Evolutionary conservation across 2,113 vertebrate species (phyloP), one percentile per base, ranked within the genome.

Genomic region (Benitochromis conjunctus): DNA sequence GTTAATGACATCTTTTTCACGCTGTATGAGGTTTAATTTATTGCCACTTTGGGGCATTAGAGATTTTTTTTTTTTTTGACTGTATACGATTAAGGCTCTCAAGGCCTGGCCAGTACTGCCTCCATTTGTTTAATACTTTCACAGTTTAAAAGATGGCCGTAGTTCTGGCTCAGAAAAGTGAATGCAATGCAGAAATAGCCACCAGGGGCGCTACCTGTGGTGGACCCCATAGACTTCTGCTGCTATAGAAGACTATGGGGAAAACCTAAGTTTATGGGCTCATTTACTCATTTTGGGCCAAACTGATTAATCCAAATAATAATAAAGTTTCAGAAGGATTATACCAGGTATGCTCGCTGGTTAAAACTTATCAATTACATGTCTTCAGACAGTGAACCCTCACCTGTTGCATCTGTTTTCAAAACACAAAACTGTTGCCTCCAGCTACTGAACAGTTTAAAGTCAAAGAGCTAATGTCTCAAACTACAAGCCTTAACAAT

Each of bases 271-370:
- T 19, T 19, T 7, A 53, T 19, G 7, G 48, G 48, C 48, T 51
- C 41, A 71, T 43, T 0, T 24, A 38, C 41, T 13, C 66, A 71
- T 71, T 71, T 46, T 38, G 38, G 60, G 60, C 34, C 60, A 66
- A 66, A 66, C 34, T 21, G 60, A 66, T 38, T 66, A 66, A 66
- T 66, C 21, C 19, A 66, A 66, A 66, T 21, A 38, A 21, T 66
- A 21, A 64, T 64, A 21, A 64, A 64, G 36, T 41, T 66, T 66
- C 34, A 41, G 34, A 24, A 69, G n/a, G n/a, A 69, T 69, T 69
- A 43, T 66, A 19, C 62, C 36, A 38, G 62, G 34, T 13, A 13
- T 66, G 21, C n/a, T 69, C 0, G 1, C 26, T 71, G n/a, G 38
- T 26, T 16, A 71, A 71, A 24, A 56, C 11, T 1, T 13, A 13